Percentiles rank a stretch among this genome's conserved stretches.
Conservation (phyloP, 2,797 vertebrate species). For the Neosilurus mollespiculum region DNA sequence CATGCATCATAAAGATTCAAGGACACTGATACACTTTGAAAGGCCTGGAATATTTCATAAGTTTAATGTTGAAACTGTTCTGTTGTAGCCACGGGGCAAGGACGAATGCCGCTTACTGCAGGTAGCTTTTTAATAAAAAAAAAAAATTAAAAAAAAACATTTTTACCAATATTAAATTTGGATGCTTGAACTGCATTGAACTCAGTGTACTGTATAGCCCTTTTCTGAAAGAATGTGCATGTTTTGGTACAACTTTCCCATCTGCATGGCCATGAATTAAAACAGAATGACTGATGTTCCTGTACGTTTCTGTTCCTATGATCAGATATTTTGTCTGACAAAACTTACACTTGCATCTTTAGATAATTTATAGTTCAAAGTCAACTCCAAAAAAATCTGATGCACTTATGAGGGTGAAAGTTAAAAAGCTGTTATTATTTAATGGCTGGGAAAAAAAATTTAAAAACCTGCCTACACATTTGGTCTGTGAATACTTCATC, state of each 20-base stretch:
- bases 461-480: too few relatives aligned
- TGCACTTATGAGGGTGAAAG: too few relatives aligned
- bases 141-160: too few relatives aligned
- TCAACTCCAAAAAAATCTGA: too few relatives aligned
- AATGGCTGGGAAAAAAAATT: too few relatives aligned
- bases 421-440: too few relatives aligned
- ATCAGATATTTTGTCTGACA: not conserved
- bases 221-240: not conserved
- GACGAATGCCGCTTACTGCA: not conserved
- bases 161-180: not conserved
- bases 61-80: not conserved
- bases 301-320: not conserved
- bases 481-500: too few relatives aligned
- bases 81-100: not conserved
- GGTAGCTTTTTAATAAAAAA: not conserved
- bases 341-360: not conserved
- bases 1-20: constrained; percentile 29
- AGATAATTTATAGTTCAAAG: not conserved
- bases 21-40: constrained; percentile 31
- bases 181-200: constrained; percentile 3
- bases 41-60: constrained; percentile 26
- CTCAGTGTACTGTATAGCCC: not conserved
- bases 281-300: not conserved
- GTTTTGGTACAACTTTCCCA: not conserved
- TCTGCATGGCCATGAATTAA: not conserved